Evolutionary conservation across 2,113 vertebrate species (phyloP).

Genomic region (Sula dactylatra): DNA sequence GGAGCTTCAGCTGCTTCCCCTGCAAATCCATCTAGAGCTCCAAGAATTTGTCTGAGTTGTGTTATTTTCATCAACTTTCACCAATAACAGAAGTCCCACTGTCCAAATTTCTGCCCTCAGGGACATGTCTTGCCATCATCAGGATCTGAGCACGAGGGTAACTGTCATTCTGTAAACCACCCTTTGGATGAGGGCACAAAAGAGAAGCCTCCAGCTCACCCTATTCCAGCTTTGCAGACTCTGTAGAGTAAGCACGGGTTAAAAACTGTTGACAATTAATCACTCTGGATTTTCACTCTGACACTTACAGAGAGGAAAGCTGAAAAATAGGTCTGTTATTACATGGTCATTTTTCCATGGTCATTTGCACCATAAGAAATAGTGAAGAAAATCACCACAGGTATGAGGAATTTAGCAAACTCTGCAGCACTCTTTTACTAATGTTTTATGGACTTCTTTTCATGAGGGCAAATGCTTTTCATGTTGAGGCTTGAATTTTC

Average conservation of each 20-base stretch:
- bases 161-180: background rate
- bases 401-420: background rate
- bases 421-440: background rate
- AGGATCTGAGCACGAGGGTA: background rate
- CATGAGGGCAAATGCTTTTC: background rate
- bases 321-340: background rate
- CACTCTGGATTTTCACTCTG: background rate
- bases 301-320: background rate
- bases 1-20: background rate
- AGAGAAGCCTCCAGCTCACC: background rate
- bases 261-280: background rate
- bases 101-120: background rate
- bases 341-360: too few relatives aligned
- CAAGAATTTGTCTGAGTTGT: background rate
- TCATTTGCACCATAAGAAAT: background rate
- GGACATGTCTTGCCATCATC: background rate
- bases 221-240: background rate
- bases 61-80: background rate
- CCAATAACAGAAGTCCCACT: background rate
- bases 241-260: background rate
- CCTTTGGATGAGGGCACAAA: background rate
- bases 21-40: background rate
- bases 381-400: background rate
- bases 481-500: background rate
- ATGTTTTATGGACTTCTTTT: background rate